Base-by-base conservation (phyloP, 2,888 invertebrate species). In the Limnephilus marmoratus region DNA sequence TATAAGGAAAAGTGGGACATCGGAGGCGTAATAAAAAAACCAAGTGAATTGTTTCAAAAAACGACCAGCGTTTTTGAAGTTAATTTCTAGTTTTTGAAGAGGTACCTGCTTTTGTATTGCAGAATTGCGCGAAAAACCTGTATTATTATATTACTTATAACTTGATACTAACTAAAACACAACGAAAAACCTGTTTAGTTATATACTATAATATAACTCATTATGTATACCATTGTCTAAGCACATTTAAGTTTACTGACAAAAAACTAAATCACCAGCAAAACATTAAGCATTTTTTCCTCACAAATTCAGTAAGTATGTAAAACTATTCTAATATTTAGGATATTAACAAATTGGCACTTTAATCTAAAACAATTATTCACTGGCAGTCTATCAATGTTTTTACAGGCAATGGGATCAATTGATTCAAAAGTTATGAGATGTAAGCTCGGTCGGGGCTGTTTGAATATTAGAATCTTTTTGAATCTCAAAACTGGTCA, bases 401-500 rank as follows among this genome's bases (percentile, higher is more conserved):
- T 85, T 83, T 15, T 15, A 90, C 85, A 90, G 81, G 85, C 37
- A 41, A 90, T 53, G 18, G 29, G 29, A 29, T 81, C n/a, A 90
- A 83, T 83, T 34, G 9, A 81, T 49, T 91, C 85, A 91, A 85
- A 88, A 93, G 68, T 93, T 92, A 88, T 90, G 89, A 34, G 93
- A 81, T 13, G 91, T 86, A 18, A 93, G 41, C 45, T 90, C 90
- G 13, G 92, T 15, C n/a, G 91, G 83, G 2, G 92, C 37, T 18
- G 34, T 34, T 37, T 34, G 37, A n/a, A 24, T 13, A 31, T 85
- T 45, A 49, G 81, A 87, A 81, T 90, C 92, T 29, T 92, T 89
- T 29, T 92, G 68, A 29, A 93, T 87, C 49, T 93, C 92, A 81
- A 90, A 93, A 34, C 90, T 91, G 34, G 90, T 81, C 49, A 92